Evolutionary conservation across 2,888 invertebrate genomes (phyloP).

Genomic region (Callimorpha dominula): DNA sequence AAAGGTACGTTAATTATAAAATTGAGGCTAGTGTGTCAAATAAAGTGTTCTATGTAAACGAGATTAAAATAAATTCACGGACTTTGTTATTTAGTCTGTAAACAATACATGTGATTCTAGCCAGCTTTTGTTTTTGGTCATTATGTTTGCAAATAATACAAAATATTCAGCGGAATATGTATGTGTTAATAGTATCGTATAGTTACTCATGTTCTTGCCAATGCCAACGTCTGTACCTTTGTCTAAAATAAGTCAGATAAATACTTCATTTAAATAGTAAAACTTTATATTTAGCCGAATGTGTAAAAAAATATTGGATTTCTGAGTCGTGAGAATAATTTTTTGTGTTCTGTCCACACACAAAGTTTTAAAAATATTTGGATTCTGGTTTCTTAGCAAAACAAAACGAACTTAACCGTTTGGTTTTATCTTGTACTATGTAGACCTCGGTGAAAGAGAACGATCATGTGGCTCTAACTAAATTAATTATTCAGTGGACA

Average conservation of each 20-base stretch:
- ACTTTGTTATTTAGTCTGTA: slow-evolving; percentile 48
- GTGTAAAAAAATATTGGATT: neutral
- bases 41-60: slow-evolving; percentile 39
- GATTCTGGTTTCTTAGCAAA: neutral
- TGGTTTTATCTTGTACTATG: slow-evolving; percentile 28
- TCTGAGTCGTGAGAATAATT: too few relatives aligned
- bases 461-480: slow-evolving; percentile 38
- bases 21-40: slow-evolving; percentile 71
- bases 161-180: slow-evolving; percentile 27
- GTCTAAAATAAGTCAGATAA: neutral
- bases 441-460: slow-evolving; percentile 13
- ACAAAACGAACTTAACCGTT: neutral
- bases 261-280: neutral
- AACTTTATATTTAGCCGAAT: neutral
- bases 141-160: slow-evolving; percentile 53
- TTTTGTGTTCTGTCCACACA: too few relatives aligned
- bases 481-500: slow-evolving; percentile 61
- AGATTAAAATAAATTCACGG: slow-evolving; percentile 31
- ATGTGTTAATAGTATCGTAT: neutral
- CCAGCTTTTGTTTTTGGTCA: slow-evolving; percentile 71
- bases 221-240: neutral
- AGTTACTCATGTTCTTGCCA: neutral
- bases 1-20: slow-evolving; percentile 74
- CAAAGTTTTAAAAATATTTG: neutral
- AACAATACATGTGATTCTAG: slow-evolving; percentile 70